Base-by-base conservation (phyloP, 2,113 vertebrate genomes). In the Lepus timidus region DNA sequence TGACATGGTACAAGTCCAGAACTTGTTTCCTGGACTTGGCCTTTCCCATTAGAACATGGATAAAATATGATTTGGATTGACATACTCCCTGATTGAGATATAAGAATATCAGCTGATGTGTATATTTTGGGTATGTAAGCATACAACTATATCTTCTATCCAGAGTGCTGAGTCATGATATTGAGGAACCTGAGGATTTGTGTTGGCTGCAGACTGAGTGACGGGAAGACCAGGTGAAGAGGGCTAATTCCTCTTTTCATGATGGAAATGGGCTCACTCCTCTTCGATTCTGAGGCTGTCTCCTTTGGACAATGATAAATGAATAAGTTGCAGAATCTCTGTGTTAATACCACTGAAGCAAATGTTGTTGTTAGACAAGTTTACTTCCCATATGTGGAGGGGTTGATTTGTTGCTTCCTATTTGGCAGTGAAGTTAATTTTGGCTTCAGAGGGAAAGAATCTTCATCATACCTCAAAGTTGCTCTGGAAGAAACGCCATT, bases 281-380 rank as follows among this genome's bases (percentile, higher is more conserved):
- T 9, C 25, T 36, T 2, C 27, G n/a, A 64, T 94, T 90, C 27
- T 25, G 19, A 87, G 10, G 31, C 36, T 76, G 19, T 86, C 55
- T 82, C 22, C 20, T 80, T 68, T 95, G 51, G 13, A 55, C 6
- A 31, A 0, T 36, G 31, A 16, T 67, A 44, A 1, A n/a, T 70
- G 62, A 92, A 58, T 58, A 58, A 58, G 6, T 20, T 73, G 8
- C 14, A 80, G 61, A 12, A 65, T 2, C 0, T 75, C 20, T 71
- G 8, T 75, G 44, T 64, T 84, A 58, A 82, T 70, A 88, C 92
- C 9, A 29, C 20, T 62, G 13, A 96, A 70, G 19, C 52, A 2
- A 90, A 75, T 55, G 23, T 33, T 94, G 11, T 94, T 88, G 85
- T 44, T 93, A 79, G 52, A 36, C 70, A 75, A 78, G 29, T 51